A percentile compares a stretch with the other conserved stretches of the same genome.
These are phyloP conservation scores for Zygogramma bicolorata DNA, from an alignment of 2,888 invertebrate genomes.

Conservation along the genomic window DNA sequence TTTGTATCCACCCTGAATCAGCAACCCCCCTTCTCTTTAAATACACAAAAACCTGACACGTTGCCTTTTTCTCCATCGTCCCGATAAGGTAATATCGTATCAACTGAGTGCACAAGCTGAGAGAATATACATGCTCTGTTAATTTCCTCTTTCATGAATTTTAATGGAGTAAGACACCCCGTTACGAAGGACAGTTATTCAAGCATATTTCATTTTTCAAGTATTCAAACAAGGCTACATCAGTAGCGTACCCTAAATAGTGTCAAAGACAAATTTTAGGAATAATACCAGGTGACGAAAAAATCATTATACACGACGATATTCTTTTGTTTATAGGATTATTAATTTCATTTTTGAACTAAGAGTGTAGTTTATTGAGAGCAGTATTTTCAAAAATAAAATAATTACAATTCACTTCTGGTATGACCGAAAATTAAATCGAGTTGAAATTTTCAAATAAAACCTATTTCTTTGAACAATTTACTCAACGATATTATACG, in stretches of 20 bases:
- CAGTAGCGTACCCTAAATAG: neutral
- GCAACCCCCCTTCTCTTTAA: neutral
- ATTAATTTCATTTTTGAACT: too few species aligned
- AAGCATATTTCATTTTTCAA: neutral
- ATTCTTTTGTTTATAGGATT: too few species aligned
- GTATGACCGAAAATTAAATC: too few species aligned
- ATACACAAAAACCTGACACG: neutral
- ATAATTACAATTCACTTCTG: too few species aligned
- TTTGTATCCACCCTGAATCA: too few species aligned
- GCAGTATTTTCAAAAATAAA: too few species aligned
- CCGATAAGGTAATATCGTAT: neutral
- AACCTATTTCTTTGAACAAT: too few species aligned
- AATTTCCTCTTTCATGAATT: constrained; percentile 1
- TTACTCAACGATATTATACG: too few species aligned
- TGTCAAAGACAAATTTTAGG: neutral
- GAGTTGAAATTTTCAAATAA: too few species aligned
- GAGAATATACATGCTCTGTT: neutral
- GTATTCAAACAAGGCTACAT: neutral
- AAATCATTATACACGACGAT: too few species aligned
- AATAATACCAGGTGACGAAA: neutral
- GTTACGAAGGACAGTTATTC: constrained; percentile 7
- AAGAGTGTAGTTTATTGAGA: too few species aligned
- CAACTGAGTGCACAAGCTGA: neutral
- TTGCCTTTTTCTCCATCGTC: neutral
- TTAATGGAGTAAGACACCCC: neutral